phyloP scores from a whole-genome alignment of 1,140 invertebrate genomes.

The Solenopsis invicta region DNA sequence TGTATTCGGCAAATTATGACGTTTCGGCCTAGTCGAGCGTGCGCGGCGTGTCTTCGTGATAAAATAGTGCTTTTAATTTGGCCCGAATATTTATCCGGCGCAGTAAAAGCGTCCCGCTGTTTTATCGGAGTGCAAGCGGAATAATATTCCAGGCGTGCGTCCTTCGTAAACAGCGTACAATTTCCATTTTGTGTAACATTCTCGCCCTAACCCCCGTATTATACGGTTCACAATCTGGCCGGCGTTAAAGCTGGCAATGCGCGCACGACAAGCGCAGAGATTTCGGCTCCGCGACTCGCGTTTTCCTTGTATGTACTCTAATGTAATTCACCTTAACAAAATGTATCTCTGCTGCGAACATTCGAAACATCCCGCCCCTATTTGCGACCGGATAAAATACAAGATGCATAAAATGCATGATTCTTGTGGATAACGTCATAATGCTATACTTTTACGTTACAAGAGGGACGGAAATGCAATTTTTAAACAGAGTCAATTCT shows the following conservation, averaged over 20 bases:
- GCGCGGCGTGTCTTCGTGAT: constrained; percentile 50
- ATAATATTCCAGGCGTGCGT: constrained; percentile 74
- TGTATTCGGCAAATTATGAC: constrained; percentile 67
- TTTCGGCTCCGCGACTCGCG: constrained; percentile 40
- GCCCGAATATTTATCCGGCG: constrained; percentile 70
- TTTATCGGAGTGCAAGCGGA: constrained; percentile 70
- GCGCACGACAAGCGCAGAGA: constrained; percentile 58
- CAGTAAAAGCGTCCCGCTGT: constrained; percentile 72
- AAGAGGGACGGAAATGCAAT: neutral
- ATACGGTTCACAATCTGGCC: constrained; percentile 61
- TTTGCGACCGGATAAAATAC: constrained; percentile 5
- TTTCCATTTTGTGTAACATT: constrained; percentile 71
- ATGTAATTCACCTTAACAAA: constrained; percentile 57
- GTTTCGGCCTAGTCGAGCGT: constrained; percentile 54
- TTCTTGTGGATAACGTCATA: neutral
- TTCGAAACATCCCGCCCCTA: constrained; percentile 4
- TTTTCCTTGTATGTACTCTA: constrained; percentile 50
- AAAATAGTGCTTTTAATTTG: constrained; percentile 77
- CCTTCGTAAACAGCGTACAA: constrained; percentile 73
- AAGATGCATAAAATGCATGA: neutral
- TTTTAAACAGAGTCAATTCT: neutral
- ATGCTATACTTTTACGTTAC: neutral
- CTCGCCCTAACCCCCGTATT: constrained; percentile 62
- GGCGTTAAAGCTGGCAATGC: constrained; percentile 53
- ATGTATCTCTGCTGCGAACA: constrained; percentile 48